Percentiles rank a stretch among this genome's conserved stretches.
phyloP scores from a whole-genome alignment of 2,113 vertebrate genomes.

The Hassar affinis region DNA sequence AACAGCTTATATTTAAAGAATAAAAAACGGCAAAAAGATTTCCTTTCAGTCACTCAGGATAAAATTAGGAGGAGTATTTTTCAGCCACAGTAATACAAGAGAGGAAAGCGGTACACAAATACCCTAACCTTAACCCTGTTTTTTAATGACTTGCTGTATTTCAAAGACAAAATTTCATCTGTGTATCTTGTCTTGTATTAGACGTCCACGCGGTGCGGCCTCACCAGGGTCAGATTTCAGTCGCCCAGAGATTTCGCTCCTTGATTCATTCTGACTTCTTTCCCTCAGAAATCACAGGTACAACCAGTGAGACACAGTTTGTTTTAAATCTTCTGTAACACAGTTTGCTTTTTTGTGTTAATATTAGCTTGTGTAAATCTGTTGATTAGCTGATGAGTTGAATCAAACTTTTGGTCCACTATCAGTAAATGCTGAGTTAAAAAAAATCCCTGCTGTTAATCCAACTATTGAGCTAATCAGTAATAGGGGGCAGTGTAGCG shows the following conservation, averaged over 20 bases:
- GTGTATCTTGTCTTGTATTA: slow-evolving; percentile 55
- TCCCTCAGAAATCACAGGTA: slow-evolving; percentile 94
- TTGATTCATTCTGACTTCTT: slow-evolving; percentile 95
- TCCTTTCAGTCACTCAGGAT: no score
- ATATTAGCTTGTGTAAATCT: slow-evolving; percentile 1
- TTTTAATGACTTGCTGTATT: background rate
- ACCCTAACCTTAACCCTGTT: background rate
- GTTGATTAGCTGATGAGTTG: background rate
- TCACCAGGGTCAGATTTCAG: slow-evolving; percentile 90
- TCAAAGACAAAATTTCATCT: background rate
- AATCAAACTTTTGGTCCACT: background rate
- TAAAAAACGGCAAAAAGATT: no score
- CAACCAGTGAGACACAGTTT: background rate
- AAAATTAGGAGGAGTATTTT: background rate
- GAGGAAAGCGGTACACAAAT: background rate
- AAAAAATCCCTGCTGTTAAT: background rate
- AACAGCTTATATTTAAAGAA: no score
- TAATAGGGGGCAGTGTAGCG: no score
- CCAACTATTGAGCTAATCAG: background rate
- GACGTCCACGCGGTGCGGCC: slow-evolving; percentile 89
- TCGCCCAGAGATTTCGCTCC: slow-evolving; percentile 90
- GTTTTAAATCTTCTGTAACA: background rate
- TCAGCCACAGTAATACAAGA: background rate
- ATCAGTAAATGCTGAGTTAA: background rate
- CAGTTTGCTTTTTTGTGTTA: background rate